Base-by-base conservation (phyloP, 2,888 invertebrate species). In the Tipula lateralis region DNA sequence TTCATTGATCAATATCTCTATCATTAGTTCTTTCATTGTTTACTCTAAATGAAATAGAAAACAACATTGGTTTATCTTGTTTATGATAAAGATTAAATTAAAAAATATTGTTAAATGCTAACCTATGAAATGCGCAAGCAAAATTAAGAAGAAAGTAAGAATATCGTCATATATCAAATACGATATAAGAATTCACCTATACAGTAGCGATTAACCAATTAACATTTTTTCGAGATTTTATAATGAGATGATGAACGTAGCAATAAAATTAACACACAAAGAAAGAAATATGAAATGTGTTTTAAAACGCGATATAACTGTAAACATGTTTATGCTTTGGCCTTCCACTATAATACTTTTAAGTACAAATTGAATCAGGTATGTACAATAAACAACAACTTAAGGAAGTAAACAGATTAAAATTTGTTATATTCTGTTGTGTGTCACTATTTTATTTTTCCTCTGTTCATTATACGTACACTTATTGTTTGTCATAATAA, bases 21-120 rank as follows among this genome's bases (percentile, higher is more conserved):
- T 66, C 66, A 66, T 66, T 3, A 66, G 24, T 66, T 66, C 66
- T 66, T 66, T 9, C n/a, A 66, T 19, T 66, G 66, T 66, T 66
- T 66, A 66, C 66, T 9, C 24, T 66, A 66, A 66, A 66, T 66
- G 66, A 66, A 66, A 66, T 66, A 66, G 66, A 66, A 66, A 66
- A 24, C 66, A 19, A 66, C 24, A 9, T 1, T 2, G 66, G 9
- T 9, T 12, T 66, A 66, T 24, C 66, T 24, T 24, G 9, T 9
- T 7, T 24, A 66, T 24, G 66, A 66, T 24, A 66, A 66, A 7
- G 66, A 66, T 66, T 66, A 9, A 24, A 66, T 6, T 50, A 50
- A 16, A 50, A 24, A 66, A 19, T 24, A 24, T 9, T 66, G 24
- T 66, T 0, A 24, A 66, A 66, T 66, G 66, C 66, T 66, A 66